Evolutionary conservation across 2,888 invertebrate species (phyloP), one percentile per base, ranked within the genome.

Genomic region (Platycheirus albimanus): DNA sequence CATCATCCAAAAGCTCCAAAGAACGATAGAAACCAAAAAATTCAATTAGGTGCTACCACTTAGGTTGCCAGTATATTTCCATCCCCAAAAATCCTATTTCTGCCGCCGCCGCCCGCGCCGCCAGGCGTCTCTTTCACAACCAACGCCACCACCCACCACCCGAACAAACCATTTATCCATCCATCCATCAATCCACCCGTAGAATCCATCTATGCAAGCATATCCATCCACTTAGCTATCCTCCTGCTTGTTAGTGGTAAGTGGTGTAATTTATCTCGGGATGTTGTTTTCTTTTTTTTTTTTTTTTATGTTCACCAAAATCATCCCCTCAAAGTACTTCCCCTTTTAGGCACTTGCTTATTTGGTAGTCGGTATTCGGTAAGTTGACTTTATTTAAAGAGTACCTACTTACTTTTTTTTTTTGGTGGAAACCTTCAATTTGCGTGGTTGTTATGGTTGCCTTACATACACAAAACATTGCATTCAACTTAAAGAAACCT

Each of bases 251-350:
- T 72, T 74, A 30, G 72, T 79, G 74, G 79, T 61, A 51, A 38
- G 45, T 67, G 67, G 41, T 75, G 80, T 64, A 75, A 80, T 80
- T 75, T 75, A 80, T 80, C 38, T 56, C 56, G 49, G 33, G 24
- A 49, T 63, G 43, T 38, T 51, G 45, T 36, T 15, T 56, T 38
- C n/a, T n/a, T n/a, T n/a, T n/a, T n/a, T n/a, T n/a, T n/a, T n/a
- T n/a, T n/a, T n/a, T n/a, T n/a, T n/a, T n/a, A n/a, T n/a, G n/a
- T 38, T 38, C 13, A 24, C 41, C 63, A 64, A 64, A 77, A 43
- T 71, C 10, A 56, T 41, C 28, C 51, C 11, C 20, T n/a, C 1
- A 20, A 36, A 28, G 17, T 20, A 4, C 13, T 7, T 13, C 19
- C 3, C n/a, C 13, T 10, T 33, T 8, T 3, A 8, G 17, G 28